phyloP scores from a whole-genome alignment of 2,888 invertebrate species.

The Julus scandinavius region DNA sequence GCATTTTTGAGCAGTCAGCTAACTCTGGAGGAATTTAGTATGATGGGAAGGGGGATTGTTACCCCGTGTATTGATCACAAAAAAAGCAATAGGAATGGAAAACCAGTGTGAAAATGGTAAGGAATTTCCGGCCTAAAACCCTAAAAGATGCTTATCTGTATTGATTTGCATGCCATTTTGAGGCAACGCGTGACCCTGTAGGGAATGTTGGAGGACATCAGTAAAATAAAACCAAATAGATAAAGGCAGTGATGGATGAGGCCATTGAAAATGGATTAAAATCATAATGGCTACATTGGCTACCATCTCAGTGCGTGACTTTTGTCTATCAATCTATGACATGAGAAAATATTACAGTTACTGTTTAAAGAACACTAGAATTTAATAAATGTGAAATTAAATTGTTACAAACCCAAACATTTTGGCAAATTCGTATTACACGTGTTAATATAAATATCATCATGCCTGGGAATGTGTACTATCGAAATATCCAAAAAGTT shows the following conservation, averaged over 20 bases:
- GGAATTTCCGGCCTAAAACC: conserved; percentile 21
- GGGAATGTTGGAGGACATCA: not conserved
- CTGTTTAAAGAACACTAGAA: not conserved
- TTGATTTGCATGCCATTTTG: conserved; percentile 31
- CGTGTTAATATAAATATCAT: too few relatives aligned
- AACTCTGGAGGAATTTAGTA: not conserved
- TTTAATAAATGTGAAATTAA: not conserved
- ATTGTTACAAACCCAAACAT: too few relatives aligned
- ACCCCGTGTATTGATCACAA: not conserved
- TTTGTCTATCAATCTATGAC: not conserved
- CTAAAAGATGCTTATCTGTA: conserved; percentile 17
- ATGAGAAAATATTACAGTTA: not conserved
- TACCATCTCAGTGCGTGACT: not conserved
- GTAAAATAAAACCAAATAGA: conserved; percentile 7
- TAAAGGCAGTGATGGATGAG: conserved; percentile 29
- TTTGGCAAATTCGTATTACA: too few relatives aligned
- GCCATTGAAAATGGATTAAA: not conserved
- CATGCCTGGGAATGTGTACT: too few relatives aligned
- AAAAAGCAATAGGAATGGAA: not conserved
- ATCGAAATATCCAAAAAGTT: too few relatives aligned
- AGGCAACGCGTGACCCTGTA: not conserved
- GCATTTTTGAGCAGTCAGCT: conserved; percentile 11
- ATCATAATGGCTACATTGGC: not conserved
- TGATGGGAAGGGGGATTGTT: conserved; percentile 28
- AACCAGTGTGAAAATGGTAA: not conserved